Evolutionary conservation across 2,113 vertebrate genomes (phyloP).

Genomic region (Pangasianodon hypophthalmus): DNA sequence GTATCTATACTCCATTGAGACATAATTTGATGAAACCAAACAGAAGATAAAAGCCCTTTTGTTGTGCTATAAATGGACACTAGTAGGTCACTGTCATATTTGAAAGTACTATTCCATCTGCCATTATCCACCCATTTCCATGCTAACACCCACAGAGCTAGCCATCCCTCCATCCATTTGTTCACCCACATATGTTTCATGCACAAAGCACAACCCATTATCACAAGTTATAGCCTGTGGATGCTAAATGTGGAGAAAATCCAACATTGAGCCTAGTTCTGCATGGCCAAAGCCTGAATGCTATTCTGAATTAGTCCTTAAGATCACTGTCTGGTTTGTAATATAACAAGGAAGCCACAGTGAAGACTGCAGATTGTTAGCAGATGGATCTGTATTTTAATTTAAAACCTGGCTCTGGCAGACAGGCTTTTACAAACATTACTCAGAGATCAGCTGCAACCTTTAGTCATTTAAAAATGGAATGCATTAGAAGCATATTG

Average conservation of each 20-base stretch:
- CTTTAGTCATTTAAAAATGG: neutral
- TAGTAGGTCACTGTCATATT: neutral
- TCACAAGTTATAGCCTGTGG: neutral
- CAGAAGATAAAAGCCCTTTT: slow-evolving; percentile 1
- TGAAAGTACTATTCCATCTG: slow-evolving; percentile 5
- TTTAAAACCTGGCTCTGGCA: neutral
- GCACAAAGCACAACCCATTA: slow-evolving; percentile 5
- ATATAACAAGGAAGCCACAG: neutral
- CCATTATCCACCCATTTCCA: slow-evolving; percentile 19
- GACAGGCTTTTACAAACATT: neutral
- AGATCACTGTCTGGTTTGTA: slow-evolving; percentile 4
- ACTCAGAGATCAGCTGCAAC: neutral
- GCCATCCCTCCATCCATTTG: slow-evolving; percentile 8
- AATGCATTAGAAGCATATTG: neutral
- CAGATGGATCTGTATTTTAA: slow-evolving; percentile 31
- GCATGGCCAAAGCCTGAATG: slow-evolving; percentile 1
- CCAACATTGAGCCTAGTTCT: neutral
- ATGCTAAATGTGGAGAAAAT: neutral
- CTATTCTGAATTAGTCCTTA: neutral
- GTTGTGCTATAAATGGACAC: slow-evolving; percentile 2
- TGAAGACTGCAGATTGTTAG: neutral
- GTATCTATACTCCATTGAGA: neutral
- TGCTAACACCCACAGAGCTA: slow-evolving; percentile 17
- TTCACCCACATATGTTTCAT: neutral
- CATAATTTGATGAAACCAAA: neutral